These are phyloP conservation scores for Sciurus niger DNA, from an alignment of 2,113 vertebrate genomes.

Conservation along the genomic window DNA sequence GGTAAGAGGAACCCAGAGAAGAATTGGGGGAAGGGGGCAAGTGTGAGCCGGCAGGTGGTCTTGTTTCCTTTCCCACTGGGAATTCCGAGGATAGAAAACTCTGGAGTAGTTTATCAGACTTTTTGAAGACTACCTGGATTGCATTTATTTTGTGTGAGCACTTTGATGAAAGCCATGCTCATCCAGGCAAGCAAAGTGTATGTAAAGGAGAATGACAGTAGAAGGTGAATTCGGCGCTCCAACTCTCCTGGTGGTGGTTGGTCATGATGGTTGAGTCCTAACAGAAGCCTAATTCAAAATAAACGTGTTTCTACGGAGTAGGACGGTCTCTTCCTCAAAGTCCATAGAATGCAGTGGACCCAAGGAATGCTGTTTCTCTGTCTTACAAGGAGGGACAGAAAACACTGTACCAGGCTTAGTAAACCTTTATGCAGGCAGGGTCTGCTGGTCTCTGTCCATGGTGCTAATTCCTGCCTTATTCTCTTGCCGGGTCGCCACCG, in stretches of 20 bases:
- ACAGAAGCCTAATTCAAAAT: constrained; percentile 57
- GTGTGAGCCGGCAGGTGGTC: background rate
- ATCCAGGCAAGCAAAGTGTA: background rate
- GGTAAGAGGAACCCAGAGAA: background rate
- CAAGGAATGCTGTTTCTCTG: background rate
- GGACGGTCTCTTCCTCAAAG: constrained; percentile 26
- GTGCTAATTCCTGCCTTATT: constrained; percentile 76
- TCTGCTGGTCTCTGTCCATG: constrained; percentile 84
- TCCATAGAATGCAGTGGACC: constrained; percentile 36
- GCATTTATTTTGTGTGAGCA: constrained; percentile 61
- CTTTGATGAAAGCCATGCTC: constrained; percentile 34
- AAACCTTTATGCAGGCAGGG: background rate
- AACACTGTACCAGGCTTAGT: background rate
- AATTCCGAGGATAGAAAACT: constrained; percentile 60
- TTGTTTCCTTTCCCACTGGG: constrained; percentile 40
- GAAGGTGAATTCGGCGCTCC: background rate
- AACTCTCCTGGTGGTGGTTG: background rate
- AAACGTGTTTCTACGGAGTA: constrained; percentile 13
- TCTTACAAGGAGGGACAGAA: constrained; percentile 18
- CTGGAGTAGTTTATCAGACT: constrained; percentile 51
- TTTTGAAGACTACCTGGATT: constrained; percentile 55
- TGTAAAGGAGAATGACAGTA: background rate
- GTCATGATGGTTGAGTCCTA: constrained; percentile 5
- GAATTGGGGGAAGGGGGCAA: background rate
- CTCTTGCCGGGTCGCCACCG: background rate